Evolutionary conservation across 2,888 invertebrate genomes (phyloP).

Genomic region (Abrostola tripartita): DNA sequence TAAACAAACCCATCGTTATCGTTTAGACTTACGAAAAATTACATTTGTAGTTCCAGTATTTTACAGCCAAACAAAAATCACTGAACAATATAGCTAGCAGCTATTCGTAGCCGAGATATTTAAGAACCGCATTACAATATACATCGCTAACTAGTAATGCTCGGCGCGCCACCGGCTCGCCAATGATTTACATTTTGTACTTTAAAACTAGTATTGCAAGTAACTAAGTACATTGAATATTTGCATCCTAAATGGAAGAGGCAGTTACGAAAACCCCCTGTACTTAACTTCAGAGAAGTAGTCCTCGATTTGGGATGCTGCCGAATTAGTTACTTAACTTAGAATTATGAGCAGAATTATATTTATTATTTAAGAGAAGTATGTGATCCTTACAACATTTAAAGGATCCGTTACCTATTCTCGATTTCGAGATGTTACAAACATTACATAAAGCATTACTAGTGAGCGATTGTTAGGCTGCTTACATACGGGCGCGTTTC

Average conservation of each 20-base stretch:
- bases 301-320: conserved; percentile 20
- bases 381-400: conserved; percentile 40
- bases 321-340: conserved; percentile 47
- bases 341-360: conserved; percentile 42
- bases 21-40: conserved; percentile 64
- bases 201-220: conserved; percentile 58
- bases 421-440: conserved; percentile 37
- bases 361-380: conserved; percentile 45
- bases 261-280: conserved; percentile 22
- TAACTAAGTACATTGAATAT: conserved; percentile 50
- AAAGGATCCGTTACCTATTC: conserved; percentile 40
- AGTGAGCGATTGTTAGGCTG: conserved; percentile 68
- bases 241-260: conserved; percentile 22
- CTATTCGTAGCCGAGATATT: conserved; percentile 65
- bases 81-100: conserved; percentile 66
- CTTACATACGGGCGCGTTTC: conserved; percentile 64
- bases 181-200: conserved; percentile 62
- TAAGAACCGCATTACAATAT: conserved; percentile 49
- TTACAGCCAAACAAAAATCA: conserved; percentile 69
- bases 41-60: conserved; percentile 60
- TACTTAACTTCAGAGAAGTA: conserved; percentile 21
- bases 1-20: conserved; percentile 56
- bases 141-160: conserved; percentile 76
- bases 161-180: conserved; percentile 50
- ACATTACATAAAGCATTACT: conserved; percentile 63